Base-by-base conservation (phyloP, 2,888 invertebrate species). In the Meteorus cinctellus region DNA sequence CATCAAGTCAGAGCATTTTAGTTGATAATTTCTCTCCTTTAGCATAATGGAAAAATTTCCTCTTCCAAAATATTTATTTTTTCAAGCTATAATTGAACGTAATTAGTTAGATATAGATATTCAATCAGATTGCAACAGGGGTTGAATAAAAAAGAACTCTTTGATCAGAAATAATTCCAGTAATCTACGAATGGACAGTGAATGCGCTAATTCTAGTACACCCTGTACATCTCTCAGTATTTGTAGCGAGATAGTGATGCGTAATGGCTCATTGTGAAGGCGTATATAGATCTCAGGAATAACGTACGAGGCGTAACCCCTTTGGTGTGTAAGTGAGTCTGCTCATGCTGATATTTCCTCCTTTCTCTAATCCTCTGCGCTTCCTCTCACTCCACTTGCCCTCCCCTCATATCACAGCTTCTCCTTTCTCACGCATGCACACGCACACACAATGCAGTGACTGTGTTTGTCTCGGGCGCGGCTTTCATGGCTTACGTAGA, bases 241-340 rank as follows among this genome's bases (percentile, higher is more conserved):
- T 16, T 55, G 24, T 55, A 55, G 19, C 19, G 55, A 19, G 8
- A 19, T n/a, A 36, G 29, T 45, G 67, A 72, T 62, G 66, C 48
- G 72, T 68, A 72, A 76, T 62, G 45, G 76, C 62, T 76, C 67
- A 76, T 76, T 76, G 76, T 76, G 5, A 72, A 76, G 72, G 45
- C 51, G 45, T 34, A 76, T 72, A 72, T 62, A 71, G 67, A 76
- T 66, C 66, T 59, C 62, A 72, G 62, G 72, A 31, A 76, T 76
- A 76, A 72, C 72, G 10, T 62, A 68, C 72, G 76, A 60, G 66
- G 60, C 68, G 62, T 62, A 62, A 41, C 31, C 65, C 31, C 41
- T 68, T 45, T 41, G 41, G 45, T 68, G 27, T 66, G 12, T 45
- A 12, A 41, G 24, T 67, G 45, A 68, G 68, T 65, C 67, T 31